Evolutionary conservation across 2,888 invertebrate species (phyloP), one percentile per base, ranked within the genome.

Genomic region (Trisateles emortualis): DNA sequence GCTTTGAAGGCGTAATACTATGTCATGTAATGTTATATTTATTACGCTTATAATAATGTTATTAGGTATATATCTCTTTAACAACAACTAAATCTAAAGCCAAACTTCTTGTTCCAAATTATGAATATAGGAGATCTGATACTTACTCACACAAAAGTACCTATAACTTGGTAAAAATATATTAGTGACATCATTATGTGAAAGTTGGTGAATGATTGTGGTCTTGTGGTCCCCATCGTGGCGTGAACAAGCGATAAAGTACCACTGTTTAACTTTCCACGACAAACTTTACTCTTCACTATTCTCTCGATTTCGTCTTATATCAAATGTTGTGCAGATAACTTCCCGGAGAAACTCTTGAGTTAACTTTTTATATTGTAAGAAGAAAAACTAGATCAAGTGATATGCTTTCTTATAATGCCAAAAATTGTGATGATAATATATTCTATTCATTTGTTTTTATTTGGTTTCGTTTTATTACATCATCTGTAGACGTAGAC

Each of bases 211-310:
- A 72, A 78, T 78, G 64, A 71, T 76, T 79, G 78, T 70, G 77
- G 79, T 74, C 68, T 61, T 65, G 78, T 59, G 77, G 76, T 65
- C 52, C 53, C 51, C 64, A 55, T 57, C 52, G 59, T 60, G 59
- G 49, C 57, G 59, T 56, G 64, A 72, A 68, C 72, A 68, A 67
- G 65, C 70, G 66, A 70, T 75, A 80, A 80, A 83, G 75, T 74
- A 77, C 73, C 67, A 72, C 73, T 76, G 79, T 79, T 78, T 79
- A 85, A 84, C 83, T 84, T 83, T 71, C 70, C 55, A 66, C 70
- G 59, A 67, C 71, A 76, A 80, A 85, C 80, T 83, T 79, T 74
- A 74, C 72, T 76, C 74, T 74, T 75, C 72, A 76, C 74, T 72
- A 74, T 76, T 79, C 74, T 74, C 78, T 72, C 72, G 68, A 79